Base-by-base conservation (phyloP, 1,140 invertebrate species). In the Nixonia krombeini region DNA sequence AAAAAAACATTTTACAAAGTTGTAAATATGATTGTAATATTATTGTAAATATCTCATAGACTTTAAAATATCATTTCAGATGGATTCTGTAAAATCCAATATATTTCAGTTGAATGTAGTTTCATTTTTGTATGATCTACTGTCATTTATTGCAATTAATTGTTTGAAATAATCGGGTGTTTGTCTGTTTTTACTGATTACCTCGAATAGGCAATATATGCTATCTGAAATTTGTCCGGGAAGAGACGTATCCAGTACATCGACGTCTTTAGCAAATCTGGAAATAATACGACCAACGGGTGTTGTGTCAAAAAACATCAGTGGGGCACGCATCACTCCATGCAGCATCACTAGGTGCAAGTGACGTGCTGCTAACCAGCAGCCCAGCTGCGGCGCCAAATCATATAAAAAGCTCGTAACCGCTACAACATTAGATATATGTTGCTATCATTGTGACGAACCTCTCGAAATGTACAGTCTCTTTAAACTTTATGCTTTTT, bases 241-340 rank as follows among this genome's bases (percentile, higher is more conserved):
- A 71, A 94, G 86, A 73, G 86, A 88, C 71, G 87, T 89, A 84
- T 94, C 93, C 84, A 94, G 80, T 55, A 91, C 86, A 81, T 90
- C 89, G 51, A 90, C 81, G 78, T 90, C 90, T 90, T 94, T 95
- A 76, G 92, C 91, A 86, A 96, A 96, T 78, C 94, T 89, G 79
- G 94, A 91, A 70, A 96, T 87, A 71, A 96, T 91, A 79, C 95
- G 88, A 83, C 95, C 95, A 65, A 89, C 80, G 33, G 95, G 95
- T 61, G 94, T 96, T 70, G 91, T 92, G 84, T 97, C 95, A 86
- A 93, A 97, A 87, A 96, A 95, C 82, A 86, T 85, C 84, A 93
- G 87, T 58, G 92, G 91, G 45, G 90, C 88, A 76, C 89, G 89
- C 76, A 97, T 83, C 74, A 97, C 87, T 74, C 90, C 90, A 42